phyloP scores from a whole-genome alignment of 2,113 vertebrate genomes.

The Apteryx owenii region DNA sequence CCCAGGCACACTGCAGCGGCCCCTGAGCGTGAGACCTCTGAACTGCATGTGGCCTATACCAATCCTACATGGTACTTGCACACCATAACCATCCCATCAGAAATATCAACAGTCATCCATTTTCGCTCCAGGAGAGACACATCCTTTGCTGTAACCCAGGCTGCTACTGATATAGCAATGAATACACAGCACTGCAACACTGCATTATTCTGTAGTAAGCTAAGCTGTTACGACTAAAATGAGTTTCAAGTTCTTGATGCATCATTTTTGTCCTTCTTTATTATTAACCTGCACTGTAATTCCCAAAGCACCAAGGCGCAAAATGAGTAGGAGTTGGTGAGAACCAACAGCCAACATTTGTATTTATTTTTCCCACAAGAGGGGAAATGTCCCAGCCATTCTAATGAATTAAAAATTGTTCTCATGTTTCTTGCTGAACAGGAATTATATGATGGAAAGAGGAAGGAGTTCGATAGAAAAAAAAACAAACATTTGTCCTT shows the following conservation, averaged over 20 bases:
- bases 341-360: not conserved
- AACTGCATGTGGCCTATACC: not conserved
- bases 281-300: not conserved
- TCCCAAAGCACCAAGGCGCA: not conserved
- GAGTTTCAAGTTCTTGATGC: not conserved
- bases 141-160: not conserved
- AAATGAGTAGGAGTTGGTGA: not conserved
- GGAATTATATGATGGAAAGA: not conserved
- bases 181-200: not conserved
- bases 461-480: not conserved
- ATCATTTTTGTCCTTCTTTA: not conserved
- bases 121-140: not conserved
- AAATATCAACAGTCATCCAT: not conserved
- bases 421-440: not conserved
- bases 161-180: not conserved
- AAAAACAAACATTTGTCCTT: not conserved
- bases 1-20: not conserved
- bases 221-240: not conserved
- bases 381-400: not conserved
- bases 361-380: not conserved
- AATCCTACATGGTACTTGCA: not conserved
- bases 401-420: not conserved
- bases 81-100: not conserved
- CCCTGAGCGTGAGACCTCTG: not conserved
- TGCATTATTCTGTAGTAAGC: not conserved